Base-by-base conservation (phyloP, 2,797 vertebrate genomes). In the Delichon dasypus region DNA sequence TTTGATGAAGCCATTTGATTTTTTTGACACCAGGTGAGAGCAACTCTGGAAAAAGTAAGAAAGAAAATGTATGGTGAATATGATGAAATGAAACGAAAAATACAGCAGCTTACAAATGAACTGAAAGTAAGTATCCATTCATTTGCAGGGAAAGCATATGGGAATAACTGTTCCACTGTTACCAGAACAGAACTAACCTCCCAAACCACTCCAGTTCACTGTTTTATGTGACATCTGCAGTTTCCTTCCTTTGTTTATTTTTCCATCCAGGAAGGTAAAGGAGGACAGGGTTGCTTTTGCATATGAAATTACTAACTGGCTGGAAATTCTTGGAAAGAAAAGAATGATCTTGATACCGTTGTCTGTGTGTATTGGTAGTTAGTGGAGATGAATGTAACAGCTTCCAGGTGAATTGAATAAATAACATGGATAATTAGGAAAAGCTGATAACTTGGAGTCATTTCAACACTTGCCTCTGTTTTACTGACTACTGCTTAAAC, bases 21-120 rank as follows among this genome's bases (percentile, higher is more conserved):
- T 90, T 91, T 87, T 70, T 96, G 75, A 48, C 40, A 79, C 66
- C 90, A 99, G 99, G 99, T 99, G 87, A 99, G 99, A 96, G 98
- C 99, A 94, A 99, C 99, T n/a, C 96, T 99, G 97, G 99, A 99
- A 97, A 99, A 99, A 98, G 99, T 99, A 76, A 98, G 99, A 93
- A 98, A 98, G 96, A 97, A 98, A 93, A 99, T 99, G 98, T 99
- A 98, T 9, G 98, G 99, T 26, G 99, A 99, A 97, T 99, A 99
- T 44, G 98, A 99, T 79, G 99, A 99, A 90, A 99, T 99, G 99
- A 99, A 99, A 96, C 98, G 98, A 96, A 99, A 99, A 90, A 98
- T 99, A 96, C 98, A 98, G 66, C 98, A 98, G 90, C 99, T 99
- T 67, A 98, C 98, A 2, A 98, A 98, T 88, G 99, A 99, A 86